Evolutionary conservation across 1,140 invertebrate species (phyloP).

Genomic region (Drosophila tristis): DNA sequence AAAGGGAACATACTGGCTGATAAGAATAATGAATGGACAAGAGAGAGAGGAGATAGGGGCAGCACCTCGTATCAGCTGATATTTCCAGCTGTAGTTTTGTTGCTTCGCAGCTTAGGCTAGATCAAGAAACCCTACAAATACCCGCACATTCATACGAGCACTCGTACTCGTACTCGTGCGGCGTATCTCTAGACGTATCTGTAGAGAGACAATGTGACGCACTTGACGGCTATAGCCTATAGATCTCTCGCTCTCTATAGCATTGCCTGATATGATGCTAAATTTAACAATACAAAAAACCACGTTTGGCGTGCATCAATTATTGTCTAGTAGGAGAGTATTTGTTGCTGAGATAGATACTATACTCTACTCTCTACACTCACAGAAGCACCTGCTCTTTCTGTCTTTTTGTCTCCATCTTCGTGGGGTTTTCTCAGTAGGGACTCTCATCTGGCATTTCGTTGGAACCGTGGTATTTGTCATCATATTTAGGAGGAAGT

Average conservation of each 20-base stretch:
- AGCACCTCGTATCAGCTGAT: slow-evolving; percentile 22
- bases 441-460: slow-evolving; percentile 56
- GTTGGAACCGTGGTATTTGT: slow-evolving; percentile 57
- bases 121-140: slow-evolving; percentile 53
- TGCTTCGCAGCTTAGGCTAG: slow-evolving; percentile 30
- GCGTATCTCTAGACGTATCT: slow-evolving; percentile 1
- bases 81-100: slow-evolving; percentile 1
- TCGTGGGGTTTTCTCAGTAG: slow-evolving; percentile 33
- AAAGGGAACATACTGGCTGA: slow-evolving; percentile 25
- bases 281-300: slow-evolving; percentile 42
- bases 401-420: not conserved
- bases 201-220: slow-evolving; percentile 38
- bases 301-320: slow-evolving; percentile 10
- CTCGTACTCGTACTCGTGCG: not conserved
- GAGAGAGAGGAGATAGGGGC: not conserved
- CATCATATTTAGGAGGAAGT: slow-evolving; percentile 59
- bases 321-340: slow-evolving; percentile 20
- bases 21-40: slow-evolving; percentile 1
- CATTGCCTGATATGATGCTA: slow-evolving; percentile 18
- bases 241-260: no score
- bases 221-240: slow-evolving; percentile 25
- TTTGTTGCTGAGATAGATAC: slow-evolving; percentile 10
- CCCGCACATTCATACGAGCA: not conserved
- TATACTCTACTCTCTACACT: not conserved
- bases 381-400: slow-evolving; percentile 28